Evolutionary conservation across 30 jellyfish, hydroid and myxozoan genomes (phyloP).

Genomic region (Morbakka virulenta): DNA sequence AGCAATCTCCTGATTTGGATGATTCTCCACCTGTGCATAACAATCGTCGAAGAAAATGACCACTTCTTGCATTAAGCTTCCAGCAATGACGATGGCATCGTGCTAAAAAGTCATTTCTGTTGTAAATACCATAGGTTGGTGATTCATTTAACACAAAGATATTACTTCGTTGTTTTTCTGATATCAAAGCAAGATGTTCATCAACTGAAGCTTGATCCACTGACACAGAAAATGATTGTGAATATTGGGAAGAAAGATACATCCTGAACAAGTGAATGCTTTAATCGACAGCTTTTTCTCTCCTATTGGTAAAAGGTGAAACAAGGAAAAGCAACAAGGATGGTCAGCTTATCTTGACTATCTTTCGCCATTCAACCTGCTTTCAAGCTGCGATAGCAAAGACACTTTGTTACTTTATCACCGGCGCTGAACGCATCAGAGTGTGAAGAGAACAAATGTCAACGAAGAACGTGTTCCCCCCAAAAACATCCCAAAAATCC

Average conservation of each 20-base stretch:
- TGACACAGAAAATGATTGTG: slow-evolving; percentile 24
- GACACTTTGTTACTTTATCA: too few relatives aligned
- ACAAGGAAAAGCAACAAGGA: too few relatives aligned
- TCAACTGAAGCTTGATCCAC: slow-evolving; percentile 62
- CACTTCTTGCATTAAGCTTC: slow-evolving; percentile 70
- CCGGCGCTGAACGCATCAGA: too few relatives aligned
- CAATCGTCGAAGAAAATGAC: slow-evolving; percentile 49
- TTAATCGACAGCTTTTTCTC: too few relatives aligned
- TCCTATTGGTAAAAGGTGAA: too few relatives aligned
- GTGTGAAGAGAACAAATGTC: too few relatives aligned
- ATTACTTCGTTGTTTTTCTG: slow-evolving; percentile 57
- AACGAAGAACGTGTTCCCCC: too few relatives aligned
- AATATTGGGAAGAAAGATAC: slow-evolving; percentile 82
- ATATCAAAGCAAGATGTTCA: slow-evolving; percentile 55
- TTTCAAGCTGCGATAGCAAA: too few relatives aligned
- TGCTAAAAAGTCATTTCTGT: slow-evolving; percentile 89
- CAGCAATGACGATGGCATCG: slow-evolving; percentile 81
- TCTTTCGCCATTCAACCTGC: too few relatives aligned
- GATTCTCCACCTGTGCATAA: slow-evolving; percentile 91
- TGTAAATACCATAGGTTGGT: slow-evolving; percentile 89
- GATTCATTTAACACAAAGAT: slow-evolving; percentile 67
- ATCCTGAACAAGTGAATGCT: too few relatives aligned
- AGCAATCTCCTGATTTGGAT: slow-evolving; percentile 73
- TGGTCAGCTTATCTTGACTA: too few relatives aligned
- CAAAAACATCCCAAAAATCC: too few relatives aligned